Base-by-base conservation (phyloP, 1,140 invertebrate species). In the Anthonomus grandis region DNA sequence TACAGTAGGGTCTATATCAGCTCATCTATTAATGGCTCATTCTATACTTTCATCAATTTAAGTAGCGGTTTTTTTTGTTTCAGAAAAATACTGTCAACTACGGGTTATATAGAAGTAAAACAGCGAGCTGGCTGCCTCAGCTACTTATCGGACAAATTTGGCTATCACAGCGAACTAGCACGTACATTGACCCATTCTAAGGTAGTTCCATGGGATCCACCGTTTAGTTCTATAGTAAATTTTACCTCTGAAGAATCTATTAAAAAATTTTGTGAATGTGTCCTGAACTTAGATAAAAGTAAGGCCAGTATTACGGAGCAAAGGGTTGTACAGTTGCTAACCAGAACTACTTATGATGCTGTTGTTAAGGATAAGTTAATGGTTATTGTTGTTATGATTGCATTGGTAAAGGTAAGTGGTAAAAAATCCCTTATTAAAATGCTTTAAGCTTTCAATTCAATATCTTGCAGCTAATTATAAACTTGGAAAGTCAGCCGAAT, bases 91-190 rank as follows among this genome's bases (percentile, higher is more conserved):
- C 27, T 72, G n/a, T 64, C 63, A 8, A 81, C 83, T 64, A 85
- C 82, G 25, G 84, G 85, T 38, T 84, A 82, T 22, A 76, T 97
- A 10, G 85, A 87, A 67, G 87, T 96, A 0, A 95, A 96, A 71
- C 91, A 93, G 69, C 83, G 86, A 67, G 90, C 90, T 12, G 93
- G 93, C 2, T 91, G 90, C 73, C 78, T 95, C 1, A 91, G 91
- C 0, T 93, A 95, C 72, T 67, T 83, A 2, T 89, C 92, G 72
- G 93, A 96, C 77, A 91, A 92, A 10, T 83, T 92, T 70, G 88
- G 91, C 12, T 90, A 90, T 70, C 82, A 86, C 69, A 91, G 87
- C 67, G 80, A 93, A 49, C 72, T 94, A 27, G 89, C 90, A 0
- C 86, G 89, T 65, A 88, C 87, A 0, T 72, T 94, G n/a, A 91